Conservation (phyloP, 2,113 vertebrate species). For the Rhodinocichla rosea region DNA sequence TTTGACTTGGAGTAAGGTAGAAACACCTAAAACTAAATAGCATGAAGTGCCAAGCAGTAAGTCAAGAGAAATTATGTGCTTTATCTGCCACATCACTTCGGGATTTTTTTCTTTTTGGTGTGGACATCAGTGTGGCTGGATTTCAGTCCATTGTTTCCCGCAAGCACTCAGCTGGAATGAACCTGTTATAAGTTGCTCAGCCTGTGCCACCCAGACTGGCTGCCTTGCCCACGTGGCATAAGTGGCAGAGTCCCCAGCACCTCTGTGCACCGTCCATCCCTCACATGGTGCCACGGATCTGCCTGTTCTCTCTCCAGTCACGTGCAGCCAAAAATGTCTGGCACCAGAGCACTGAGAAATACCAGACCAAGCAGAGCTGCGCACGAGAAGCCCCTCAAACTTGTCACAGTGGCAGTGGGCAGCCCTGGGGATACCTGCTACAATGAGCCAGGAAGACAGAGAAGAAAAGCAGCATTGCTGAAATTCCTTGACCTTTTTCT, state of each 20-base stretch:
- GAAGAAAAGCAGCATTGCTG: constrained; percentile 30
- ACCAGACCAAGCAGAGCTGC: neutral
- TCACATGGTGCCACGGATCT: neutral
- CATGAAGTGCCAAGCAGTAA: neutral
- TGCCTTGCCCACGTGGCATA: neutral
- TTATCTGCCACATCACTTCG: neutral
- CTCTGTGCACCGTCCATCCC: accelerated
- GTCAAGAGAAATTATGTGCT: neutral
- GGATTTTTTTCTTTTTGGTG: neutral
- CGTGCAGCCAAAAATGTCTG: neutral
- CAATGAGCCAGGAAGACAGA: neutral
- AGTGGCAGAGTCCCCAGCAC: neutral
- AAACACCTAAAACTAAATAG: neutral
- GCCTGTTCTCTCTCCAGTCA: neutral
- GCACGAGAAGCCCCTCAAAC: neutral
- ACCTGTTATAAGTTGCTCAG: neutral
- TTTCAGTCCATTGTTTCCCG: neutral
- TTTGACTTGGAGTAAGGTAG: neutral
- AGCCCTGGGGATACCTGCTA: neutral
- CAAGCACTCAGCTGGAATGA: neutral
- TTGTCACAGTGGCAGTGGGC: neutral
- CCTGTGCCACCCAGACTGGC: accelerated
- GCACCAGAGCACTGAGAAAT: accelerated
- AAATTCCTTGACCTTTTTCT: constrained; percentile 23
- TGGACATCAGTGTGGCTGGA: neutral